Base-by-base conservation (phyloP, 2,888 invertebrate genomes). In the Stramonita haemastoma region DNA sequence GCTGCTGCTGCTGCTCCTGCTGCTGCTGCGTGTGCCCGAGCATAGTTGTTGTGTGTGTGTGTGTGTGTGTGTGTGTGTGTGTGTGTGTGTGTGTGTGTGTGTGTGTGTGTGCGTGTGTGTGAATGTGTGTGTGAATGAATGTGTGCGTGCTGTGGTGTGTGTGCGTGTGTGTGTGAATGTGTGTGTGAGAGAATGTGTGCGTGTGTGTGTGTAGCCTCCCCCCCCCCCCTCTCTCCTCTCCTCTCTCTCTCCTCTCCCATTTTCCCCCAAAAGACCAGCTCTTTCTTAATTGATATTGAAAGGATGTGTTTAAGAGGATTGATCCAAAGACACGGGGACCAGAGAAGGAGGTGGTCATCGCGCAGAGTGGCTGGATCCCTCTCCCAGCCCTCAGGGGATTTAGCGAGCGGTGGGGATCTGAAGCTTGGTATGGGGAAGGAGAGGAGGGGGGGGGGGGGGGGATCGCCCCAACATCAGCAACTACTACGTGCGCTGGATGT, bases 261-360 rank as follows among this genome's bases (percentile, higher is more conserved):
- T 46, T 8, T 46, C 46, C 81, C 81, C 81, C 60, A 32, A 86
- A 86, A 86, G 86, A 86, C 86, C 60, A 86, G 60, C 86, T 89
- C 89, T 46, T 36, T 73, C 60, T 89, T 89, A 89, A 89, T 89
- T 89, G 89, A 89, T 89, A 89, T 89, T 89, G 89, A 89, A 89
- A 89, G 89, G 89, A 85, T 89, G 89, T 66, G 89, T 89, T 89
- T 89, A 89, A 85, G 85, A 57, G 84, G 73, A 89, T 89, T 89
- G 89, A 89, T 89, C 89, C 85, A 19, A 32, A 36, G 70, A 46
- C 83, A 70, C 46, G 34, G n/a, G 66, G 66, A 13, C 1, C 6
- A 1, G 26, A 26, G 83, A 19, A n/a, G 15, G 70, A n/a, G 34
- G 77, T 85, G 70, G 89, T 84, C 89, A 89, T 84, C 32, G 85